Conservation (phyloP, 2,888 invertebrate genomes). For the Macaria notata region DNA sequence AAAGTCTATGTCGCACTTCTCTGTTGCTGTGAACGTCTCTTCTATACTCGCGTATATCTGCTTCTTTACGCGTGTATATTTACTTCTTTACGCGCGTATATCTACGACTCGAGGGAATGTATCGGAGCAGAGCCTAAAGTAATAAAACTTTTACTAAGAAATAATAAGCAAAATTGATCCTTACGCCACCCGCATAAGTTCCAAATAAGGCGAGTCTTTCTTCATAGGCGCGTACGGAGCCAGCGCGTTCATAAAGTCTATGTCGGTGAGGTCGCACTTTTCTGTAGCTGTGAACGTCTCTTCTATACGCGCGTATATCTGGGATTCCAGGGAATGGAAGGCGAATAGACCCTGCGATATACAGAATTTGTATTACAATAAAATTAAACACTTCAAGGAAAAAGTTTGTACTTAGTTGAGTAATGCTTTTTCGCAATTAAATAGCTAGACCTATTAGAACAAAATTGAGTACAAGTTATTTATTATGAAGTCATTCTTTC, state of each 20-base stretch:
- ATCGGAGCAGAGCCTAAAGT: slow-evolving; percentile 78
- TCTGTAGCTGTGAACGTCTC: slow-evolving; percentile 80
- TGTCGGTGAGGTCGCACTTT: slow-evolving; percentile 81
- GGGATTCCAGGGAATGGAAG: slow-evolving; percentile 71
- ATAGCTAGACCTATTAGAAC: no score
- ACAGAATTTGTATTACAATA: no score
- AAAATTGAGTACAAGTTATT: no score
- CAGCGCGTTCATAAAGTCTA: slow-evolving; percentile 58
- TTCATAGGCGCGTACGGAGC: slow-evolving; percentile 55
- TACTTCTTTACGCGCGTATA: no score
- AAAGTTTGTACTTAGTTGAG: no score
- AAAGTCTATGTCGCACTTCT: slow-evolving; percentile 80
- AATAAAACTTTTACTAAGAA: no score
- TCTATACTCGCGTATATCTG: slow-evolving; percentile 76
- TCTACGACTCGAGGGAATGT: slow-evolving; percentile 70
- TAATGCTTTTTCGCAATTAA: no score
- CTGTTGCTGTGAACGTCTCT: slow-evolving; percentile 78
- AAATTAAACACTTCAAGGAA: no score
- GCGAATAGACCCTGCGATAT: slow-evolving; percentile 71
- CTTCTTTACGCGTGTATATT: no score
- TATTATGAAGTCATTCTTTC: no score
- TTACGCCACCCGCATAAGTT: slow-evolving; percentile 61
- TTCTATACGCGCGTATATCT: slow-evolving; percentile 75
- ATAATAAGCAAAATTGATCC: slow-evolving; percentile 32
- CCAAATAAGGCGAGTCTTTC: slow-evolving; percentile 63